A percentile compares a stretch with the other conserved stretches of the same genome.
phyloP scores from a whole-genome alignment of 2,113 vertebrate genomes.

The Rhinolophus ferrumequinum region DNA sequence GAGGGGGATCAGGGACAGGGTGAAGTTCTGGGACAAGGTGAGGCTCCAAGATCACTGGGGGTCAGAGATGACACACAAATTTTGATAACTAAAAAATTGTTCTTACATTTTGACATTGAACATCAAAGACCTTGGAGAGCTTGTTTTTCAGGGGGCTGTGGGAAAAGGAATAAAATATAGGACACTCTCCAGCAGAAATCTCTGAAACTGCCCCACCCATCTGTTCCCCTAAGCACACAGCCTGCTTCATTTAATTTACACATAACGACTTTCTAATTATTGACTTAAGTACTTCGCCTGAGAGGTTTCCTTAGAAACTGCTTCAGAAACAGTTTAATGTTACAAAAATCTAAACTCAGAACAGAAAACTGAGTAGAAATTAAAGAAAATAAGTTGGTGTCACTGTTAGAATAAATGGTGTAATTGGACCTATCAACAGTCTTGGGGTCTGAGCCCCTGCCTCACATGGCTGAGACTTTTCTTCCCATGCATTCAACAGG shows the following conservation, averaged over 20 bases:
- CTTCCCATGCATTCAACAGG: not conserved
- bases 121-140: not conserved
- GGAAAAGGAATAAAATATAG: not conserved
- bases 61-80: not conserved
- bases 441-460: not conserved
- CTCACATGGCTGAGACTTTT: not conserved
- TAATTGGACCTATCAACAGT: conserved; percentile 45
- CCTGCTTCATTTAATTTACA: conserved; percentile 44
- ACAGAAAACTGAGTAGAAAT: conserved; percentile 41
- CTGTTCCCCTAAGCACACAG: conserved; percentile 25
- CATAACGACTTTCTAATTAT: conserved; percentile 70
- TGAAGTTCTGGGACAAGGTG: not conserved
- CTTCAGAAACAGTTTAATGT: conserved; percentile 50
- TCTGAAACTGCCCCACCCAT: not conserved
- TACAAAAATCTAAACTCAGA: conserved; percentile 62
- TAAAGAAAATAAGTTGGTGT: conserved; percentile 64
- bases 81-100: not conserved
- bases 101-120: not conserved
- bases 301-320: conserved; percentile 70
- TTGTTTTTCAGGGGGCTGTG: not conserved
- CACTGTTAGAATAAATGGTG: conserved; percentile 26
- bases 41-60: not conserved
- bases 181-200: not conserved
- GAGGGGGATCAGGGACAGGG: not conserved
- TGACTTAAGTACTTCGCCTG: conserved; percentile 14